Evolutionary conservation across 1,140 invertebrate genomes (phyloP).

Genomic region (Oscheius sp.): DNA sequence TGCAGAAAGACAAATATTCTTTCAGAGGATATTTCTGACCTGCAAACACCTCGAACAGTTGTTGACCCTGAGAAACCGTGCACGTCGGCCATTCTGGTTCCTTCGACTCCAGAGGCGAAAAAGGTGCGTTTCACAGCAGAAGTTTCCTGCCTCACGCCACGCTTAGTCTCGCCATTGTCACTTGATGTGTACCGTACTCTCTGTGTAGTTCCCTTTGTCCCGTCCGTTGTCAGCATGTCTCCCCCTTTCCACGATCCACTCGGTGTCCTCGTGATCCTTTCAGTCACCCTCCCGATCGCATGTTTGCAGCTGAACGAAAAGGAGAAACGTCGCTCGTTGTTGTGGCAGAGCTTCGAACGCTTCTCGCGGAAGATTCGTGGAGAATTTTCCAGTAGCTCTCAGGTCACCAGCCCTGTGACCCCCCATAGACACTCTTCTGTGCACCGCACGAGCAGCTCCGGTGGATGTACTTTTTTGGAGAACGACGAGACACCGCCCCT

Average conservation of each 20-base stretch:
- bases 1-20: too few relatives aligned
- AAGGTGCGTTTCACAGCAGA: neutral
- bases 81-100: neutral
- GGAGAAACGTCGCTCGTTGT: slow-evolving; percentile 27
- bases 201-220: neutral
- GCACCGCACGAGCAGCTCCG: slow-evolving; percentile 22
- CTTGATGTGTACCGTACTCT: neutral
- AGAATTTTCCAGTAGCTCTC: neutral
- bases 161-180: neutral
- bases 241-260: too few relatives aligned
- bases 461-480: neutral
- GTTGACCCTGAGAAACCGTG: neutral
- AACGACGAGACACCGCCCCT: neutral
- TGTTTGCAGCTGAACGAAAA: slow-evolving; percentile 7
- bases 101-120: neutral
- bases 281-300: neutral
- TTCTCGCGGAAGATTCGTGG: slow-evolving; percentile 23
- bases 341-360: slow-evolving; percentile 35
- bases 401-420: slow-evolving; percentile 16
- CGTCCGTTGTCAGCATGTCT: neutral
- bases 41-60: neutral
- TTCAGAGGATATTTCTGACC: neutral
- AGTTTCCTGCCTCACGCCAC: neutral
- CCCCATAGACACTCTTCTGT: slow-evolving; percentile 12
- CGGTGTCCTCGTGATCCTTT: neutral